These are phyloP conservation scores for Acipenser transmontanus DNA, from an alignment of 2,797 vertebrate genomes.

Conservation along the genomic window DNA sequence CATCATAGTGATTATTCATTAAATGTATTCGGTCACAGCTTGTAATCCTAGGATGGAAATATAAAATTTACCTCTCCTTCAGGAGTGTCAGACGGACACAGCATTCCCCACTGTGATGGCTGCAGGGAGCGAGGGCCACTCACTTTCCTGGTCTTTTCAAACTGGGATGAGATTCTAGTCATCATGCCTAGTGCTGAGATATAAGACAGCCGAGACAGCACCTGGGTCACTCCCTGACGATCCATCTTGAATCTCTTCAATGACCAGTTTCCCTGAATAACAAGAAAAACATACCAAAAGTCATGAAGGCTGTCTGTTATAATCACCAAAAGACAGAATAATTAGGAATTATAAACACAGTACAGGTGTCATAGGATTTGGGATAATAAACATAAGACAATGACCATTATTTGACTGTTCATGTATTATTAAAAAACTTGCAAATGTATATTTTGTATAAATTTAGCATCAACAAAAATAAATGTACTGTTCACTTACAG, in stretches of 20 bases:
- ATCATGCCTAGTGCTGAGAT: slow-evolving; percentile 97
- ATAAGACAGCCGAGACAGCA: slow-evolving; percentile 87
- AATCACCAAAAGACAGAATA: no score
- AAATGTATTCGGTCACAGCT: no score
- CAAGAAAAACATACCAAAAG: neutral
- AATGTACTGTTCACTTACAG: slow-evolving; percentile 56
- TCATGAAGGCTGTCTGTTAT: no score
- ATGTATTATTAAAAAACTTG: no score
- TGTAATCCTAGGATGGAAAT: no score
- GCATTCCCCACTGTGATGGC: slow-evolving; percentile 97
- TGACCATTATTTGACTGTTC: no score
- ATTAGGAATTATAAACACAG: no score
- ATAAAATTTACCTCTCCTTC: slow-evolving; percentile 81
- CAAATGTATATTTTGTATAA: no score
- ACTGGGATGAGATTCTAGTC: slow-evolving; percentile 97
- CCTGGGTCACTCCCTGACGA: slow-evolving; percentile 93
- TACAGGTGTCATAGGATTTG: no score
- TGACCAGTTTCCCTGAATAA: slow-evolving; percentile 89
- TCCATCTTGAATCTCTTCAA: slow-evolving; percentile 99
- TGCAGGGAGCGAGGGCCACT: slow-evolving; percentile 92
- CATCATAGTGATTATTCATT: no score
- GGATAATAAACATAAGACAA: no score
- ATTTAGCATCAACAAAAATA: no score
- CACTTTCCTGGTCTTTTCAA: slow-evolving; percentile 97
- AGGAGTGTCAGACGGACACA: slow-evolving; percentile 95